A percentile compares a stretch with the other conserved stretches of the same genome.
phyloP scores from a whole-genome alignment of 1,140 invertebrate species.

The Calliopsis andreniformis region DNA sequence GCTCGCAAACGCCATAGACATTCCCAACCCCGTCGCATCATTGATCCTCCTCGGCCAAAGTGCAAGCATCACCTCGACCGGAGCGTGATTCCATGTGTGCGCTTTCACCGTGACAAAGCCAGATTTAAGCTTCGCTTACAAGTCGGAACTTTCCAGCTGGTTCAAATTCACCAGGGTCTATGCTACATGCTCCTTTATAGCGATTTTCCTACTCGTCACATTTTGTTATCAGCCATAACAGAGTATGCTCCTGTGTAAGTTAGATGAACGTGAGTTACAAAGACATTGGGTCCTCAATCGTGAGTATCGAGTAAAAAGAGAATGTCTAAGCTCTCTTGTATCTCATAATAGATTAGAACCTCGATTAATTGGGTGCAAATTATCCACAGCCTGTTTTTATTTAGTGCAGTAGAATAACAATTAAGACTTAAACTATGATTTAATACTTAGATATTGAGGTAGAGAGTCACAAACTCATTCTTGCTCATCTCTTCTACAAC shows the following conservation, averaged over 20 bases:
- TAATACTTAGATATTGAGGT: no score
- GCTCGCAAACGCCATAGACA: constrained; percentile 19
- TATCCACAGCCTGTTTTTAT: no score
- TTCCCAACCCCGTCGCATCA: not conserved
- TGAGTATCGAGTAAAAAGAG: constrained; percentile 10
- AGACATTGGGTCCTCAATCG: constrained; percentile 7
- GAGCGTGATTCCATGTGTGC: constrained; percentile 62
- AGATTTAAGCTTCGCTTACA: constrained; percentile 75
- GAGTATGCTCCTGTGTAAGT: constrained; percentile 16
- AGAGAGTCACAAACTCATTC: no score
- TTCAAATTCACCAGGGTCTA: constrained; percentile 22
- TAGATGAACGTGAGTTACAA: constrained; percentile 20
- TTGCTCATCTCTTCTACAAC: no score
- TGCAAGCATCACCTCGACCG: constrained; percentile 54
- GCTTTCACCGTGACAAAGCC: constrained; percentile 70
- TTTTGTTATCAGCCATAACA: constrained; percentile 51
- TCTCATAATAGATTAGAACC: not conserved
- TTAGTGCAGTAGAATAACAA: no score
- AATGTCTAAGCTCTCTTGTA: constrained; percentile 3
- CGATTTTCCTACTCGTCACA: constrained; percentile 26
- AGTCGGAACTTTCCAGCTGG: constrained; percentile 67
- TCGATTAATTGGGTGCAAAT: constrained; percentile 1
- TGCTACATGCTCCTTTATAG: constrained; percentile 11
- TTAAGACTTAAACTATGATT: no score
- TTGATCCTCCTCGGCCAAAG: not conserved